Evolutionary conservation across 2,888 invertebrate species (phyloP), one percentile per base, ranked within the genome.

Genomic region (Mesorhabditis belari): DNA sequence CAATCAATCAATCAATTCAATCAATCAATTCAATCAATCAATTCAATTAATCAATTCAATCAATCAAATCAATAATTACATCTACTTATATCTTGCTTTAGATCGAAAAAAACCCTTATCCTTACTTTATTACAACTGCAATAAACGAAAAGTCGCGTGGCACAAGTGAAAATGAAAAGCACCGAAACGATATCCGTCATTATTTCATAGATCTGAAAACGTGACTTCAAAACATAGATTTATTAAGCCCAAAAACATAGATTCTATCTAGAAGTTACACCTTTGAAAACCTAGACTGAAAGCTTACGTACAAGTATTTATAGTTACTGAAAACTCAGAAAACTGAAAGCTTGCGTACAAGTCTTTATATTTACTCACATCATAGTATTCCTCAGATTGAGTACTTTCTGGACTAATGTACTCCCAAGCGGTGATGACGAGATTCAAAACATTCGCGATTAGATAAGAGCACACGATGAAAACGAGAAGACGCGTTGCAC

Each of bases 401-500:
- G 76, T 77, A 9, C 74, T 72, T 3, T 68, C 66, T 29, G 76
- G 69, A 44, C 74, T 66, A 26, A 77, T 63, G 57, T 76, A 77
- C 61, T 77, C 78, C 78, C 78, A 79, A 23, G 73, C 67, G 5
- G 76, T 77, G 26, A 77, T 67, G 27, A 72, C 57, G n/a, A 79
- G 73, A 50, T 79, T 79, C 26, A 79, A 64, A 55, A 74, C 60
- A 58, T 79, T 79, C 21, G 79, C 76, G 27, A 75, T 55, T 24
- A 76, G 64, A 64, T 79, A 79, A 24, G 76, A 75, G 61, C 69
- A 79, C n/a, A 79, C 79, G 71, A 79, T 67, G 52, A 77, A 66
- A 5, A 79, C 74, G 60, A 79, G 69, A 26, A 79, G 66, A 24
- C 76, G 71, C 1, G 78, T 79, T 5, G 79, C 79, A 9, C 77